Evolutionary conservation across 2,797 vertebrate species (phyloP), one percentile per base, ranked within the genome.

Genomic region (Amblyraja radiata): DNA sequence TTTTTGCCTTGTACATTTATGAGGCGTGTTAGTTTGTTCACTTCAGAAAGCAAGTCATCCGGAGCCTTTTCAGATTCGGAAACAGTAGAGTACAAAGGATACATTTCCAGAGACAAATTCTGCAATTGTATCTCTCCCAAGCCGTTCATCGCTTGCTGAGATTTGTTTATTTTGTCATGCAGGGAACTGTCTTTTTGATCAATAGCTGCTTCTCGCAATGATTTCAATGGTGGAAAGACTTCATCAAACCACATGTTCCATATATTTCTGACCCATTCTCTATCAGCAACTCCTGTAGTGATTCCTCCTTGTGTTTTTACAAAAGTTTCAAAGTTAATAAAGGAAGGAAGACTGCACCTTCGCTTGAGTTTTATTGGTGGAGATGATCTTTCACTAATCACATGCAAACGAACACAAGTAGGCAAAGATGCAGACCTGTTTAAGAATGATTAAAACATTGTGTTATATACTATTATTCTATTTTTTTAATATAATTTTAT

Each of bases 271-370:
- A 94, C 94, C 96, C 96, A 97, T 61, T 94, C 28, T 4, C 0
- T 93, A 94, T 90, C 58, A 90, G 93, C 84, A 76, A 0, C 88
- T 39, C 84, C 90, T 93, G 95, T 90, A 76, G 94, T 93, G 93
- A 96, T 94, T 94, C 93, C 95, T 93, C 95, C 94, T 14, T 61
- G 94, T 28, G 1, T 90, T 79, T 93, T 1, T 13, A 77, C 18
- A 95, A 96, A 96, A 73, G 93, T 93, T 77, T 96, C 94, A 95
- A 96, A 97, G 95, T 96, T 94, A 94, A 96, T 94, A 2, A 88
- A 13, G 8, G 1, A 39, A 83, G 96, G 96, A 0, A 96, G 94
- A 58, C 96, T 97, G 73, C 93, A 93, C 78, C 94, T 94, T 92
- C 93, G 95, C 90, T 77, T 93, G 39, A 11, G 65, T 63, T 80